These are phyloP conservation scores for Sebastes ruberrimus DNA, from an alignment of 2,797 vertebrate genomes.

Conservation along the genomic window DNA sequence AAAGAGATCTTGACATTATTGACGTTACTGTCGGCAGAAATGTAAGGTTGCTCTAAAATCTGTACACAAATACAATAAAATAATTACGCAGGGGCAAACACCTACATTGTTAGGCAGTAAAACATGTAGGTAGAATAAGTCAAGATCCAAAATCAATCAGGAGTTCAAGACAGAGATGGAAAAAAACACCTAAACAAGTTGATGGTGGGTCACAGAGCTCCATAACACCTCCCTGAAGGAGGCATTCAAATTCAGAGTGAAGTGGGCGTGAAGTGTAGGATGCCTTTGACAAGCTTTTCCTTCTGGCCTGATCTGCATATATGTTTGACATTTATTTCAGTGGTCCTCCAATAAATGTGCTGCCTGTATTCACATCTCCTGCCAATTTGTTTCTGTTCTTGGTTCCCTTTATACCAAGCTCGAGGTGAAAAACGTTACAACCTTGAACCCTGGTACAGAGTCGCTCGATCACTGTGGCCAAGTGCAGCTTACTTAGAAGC, in stretches of 20 bases:
- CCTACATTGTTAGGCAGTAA: background rate
- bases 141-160: constrained; percentile 11
- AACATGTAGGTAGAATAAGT: background rate
- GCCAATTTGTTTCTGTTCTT: background rate
- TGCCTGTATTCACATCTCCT: constrained; percentile 8
- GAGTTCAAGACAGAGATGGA: background rate
- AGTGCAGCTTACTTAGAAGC: background rate
- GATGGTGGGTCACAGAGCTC: background rate
- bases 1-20: background rate
- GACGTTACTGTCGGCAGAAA: background rate
- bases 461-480: background rate
- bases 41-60: background rate
- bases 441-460: background rate
- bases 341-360: constrained; percentile 11
- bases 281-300: constrained; percentile 10
- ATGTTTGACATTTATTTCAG: constrained; percentile 43
- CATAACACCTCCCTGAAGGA: constrained; percentile 26
- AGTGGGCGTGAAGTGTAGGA: constrained; percentile 53
- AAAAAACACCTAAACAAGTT: background rate
- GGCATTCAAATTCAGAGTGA: constrained; percentile 48
- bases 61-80: background rate
- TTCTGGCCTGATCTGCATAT: constrained; percentile 37
- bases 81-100: background rate
- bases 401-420: background rate
- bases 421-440: background rate